A percentile compares a stretch with the other conserved stretches of the same genome.
These are phyloP conservation scores for Corythaeola cristata DNA, from an alignment of 2,113 vertebrate species.

Conservation along the genomic window DNA sequence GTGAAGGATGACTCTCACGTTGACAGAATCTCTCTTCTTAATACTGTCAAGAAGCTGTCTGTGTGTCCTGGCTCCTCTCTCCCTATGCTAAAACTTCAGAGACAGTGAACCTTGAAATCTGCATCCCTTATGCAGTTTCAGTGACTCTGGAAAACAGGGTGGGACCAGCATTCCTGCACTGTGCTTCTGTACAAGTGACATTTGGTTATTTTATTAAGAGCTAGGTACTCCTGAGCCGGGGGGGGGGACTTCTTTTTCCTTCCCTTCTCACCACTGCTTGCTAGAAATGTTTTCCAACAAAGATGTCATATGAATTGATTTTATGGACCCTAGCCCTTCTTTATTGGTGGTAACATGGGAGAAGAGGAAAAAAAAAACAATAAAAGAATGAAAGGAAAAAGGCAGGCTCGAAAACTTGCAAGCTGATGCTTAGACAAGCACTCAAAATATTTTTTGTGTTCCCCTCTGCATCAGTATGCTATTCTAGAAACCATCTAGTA, in stretches of 20 bases:
- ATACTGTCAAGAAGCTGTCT: not conserved
- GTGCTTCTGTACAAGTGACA: not conserved
- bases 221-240: not conserved
- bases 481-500: not conserved
- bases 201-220: not conserved
- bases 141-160: not conserved
- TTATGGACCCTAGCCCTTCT: not conserved
- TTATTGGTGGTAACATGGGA: not conserved
- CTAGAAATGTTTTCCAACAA: not conserved
- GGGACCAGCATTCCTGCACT: not conserved
- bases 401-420: not conserved
- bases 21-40: not conserved
- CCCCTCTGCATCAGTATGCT: accelerated
- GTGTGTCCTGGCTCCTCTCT: not conserved
- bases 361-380: not conserved
- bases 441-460: not conserved
- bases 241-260: not conserved
- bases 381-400: not conserved
- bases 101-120: not conserved
- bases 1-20: not conserved
- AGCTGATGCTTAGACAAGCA: not conserved
- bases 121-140: not conserved
- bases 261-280: not conserved
- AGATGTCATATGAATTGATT: not conserved
- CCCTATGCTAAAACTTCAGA: not conserved